These are phyloP conservation scores for Bubalus kerabau DNA, from an alignment of 2,113 vertebrate species.

Conservation along the genomic window DNA sequence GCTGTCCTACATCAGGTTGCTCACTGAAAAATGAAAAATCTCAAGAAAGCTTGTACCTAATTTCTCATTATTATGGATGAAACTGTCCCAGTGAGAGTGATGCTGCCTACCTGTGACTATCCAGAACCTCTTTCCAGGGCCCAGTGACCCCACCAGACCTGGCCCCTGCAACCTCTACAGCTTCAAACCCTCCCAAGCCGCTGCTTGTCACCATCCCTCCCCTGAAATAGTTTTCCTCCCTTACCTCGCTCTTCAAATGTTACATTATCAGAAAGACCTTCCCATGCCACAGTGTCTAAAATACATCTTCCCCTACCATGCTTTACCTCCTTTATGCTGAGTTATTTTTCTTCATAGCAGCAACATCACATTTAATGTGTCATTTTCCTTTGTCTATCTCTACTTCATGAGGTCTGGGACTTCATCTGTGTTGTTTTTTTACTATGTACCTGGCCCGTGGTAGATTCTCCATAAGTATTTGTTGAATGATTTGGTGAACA, in stretches of 20 bases:
- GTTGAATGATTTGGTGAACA: background rate
- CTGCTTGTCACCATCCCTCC: background rate
- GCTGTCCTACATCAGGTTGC: background rate
- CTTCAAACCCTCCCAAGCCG: background rate
- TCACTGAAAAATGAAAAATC: background rate
- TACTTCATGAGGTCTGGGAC: background rate
- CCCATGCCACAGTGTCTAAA: background rate
- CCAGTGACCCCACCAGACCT: background rate
- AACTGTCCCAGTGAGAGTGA: background rate
- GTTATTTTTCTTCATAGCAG: background rate
- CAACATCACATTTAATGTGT: background rate
- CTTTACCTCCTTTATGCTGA: background rate
- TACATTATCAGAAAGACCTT: background rate
- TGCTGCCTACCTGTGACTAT: background rate
- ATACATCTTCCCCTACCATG: background rate
- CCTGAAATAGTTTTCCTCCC: background rate
- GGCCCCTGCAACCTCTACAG: background rate
- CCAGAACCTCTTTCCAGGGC: background rate
- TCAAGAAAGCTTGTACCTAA: background rate
- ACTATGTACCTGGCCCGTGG: background rate
- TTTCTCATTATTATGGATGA: background rate
- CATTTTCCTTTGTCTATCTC: background rate
- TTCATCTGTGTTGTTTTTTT: background rate
- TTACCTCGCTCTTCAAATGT: background rate
- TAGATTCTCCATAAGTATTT: background rate